A percentile compares a stretch with the other conserved stretches of the same genome.
Conservation (phyloP, 1,140 invertebrate species). For the Holotrichia oblita region DNA sequence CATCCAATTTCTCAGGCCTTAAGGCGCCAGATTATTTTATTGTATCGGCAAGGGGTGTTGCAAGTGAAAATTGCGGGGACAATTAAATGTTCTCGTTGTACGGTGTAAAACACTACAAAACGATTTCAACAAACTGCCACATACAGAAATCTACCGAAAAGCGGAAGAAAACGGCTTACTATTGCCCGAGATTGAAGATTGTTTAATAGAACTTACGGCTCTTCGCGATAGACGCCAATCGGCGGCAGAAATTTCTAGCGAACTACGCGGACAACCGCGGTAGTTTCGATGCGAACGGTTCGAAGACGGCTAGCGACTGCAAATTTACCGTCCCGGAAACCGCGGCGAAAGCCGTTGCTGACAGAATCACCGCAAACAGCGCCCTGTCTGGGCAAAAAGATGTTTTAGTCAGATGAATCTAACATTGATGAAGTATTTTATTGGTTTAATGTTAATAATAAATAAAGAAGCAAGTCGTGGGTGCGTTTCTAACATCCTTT, state of each 20-base stretch:
- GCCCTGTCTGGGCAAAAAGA: not conserved
- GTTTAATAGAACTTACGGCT: slow-evolving; percentile 5
- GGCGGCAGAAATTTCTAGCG: not conserved
- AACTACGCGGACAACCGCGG: not conserved
- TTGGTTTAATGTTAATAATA: not conserved
- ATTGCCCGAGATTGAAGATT: slow-evolving; percentile 6
- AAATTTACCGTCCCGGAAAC: slow-evolving; percentile 12
- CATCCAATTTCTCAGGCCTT: not conserved
- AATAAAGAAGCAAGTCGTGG: not conserved
- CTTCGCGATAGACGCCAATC: slow-evolving; percentile 4
- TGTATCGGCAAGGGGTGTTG: not conserved
- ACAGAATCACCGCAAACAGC: not conserved
- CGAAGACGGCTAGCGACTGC: not conserved
- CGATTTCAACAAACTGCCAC: not conserved
- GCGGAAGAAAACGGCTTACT: not conserved
- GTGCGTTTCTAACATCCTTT: not conserved
- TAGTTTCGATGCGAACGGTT: not conserved
- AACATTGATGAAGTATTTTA: not conserved
- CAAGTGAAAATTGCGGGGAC: not conserved
- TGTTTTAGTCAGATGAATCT: not conserved
- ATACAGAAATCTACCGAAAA: slow-evolving; percentile 22
- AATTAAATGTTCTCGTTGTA: slow-evolving; percentile 2
- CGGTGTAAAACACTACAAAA: slow-evolving; percentile 7
- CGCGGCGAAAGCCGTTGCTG: not conserved
- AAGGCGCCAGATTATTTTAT: not conserved